A percentile compares a stretch with the other conserved stretches of the same genome.
phyloP scores from a whole-genome alignment of 2,888 invertebrate genomes.

The Conus canariensis region DNA sequence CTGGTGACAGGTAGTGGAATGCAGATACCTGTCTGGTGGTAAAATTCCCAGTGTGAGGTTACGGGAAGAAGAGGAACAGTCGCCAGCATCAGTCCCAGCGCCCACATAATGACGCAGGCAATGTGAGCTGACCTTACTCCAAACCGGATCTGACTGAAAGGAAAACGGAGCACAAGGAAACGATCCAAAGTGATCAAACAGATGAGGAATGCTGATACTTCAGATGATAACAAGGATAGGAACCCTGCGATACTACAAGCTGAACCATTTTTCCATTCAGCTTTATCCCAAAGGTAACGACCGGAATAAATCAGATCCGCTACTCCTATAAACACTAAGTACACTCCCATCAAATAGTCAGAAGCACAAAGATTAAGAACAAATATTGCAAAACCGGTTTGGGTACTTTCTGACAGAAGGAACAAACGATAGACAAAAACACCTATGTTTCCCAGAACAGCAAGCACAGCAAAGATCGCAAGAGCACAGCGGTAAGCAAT shows the following conservation, averaged over 20 bases:
- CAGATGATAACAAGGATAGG: conserved; percentile 40
- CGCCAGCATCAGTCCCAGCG: too few relatives aligned
- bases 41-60: too few relatives aligned
- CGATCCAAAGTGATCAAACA: conserved; percentile 44
- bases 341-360: conserved; percentile 32
- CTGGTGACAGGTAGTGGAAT: too few relatives aligned
- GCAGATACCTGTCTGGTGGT: too few relatives aligned
- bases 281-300: conserved; percentile 23
- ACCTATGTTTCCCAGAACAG: conserved; percentile 41
- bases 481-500: conserved; percentile 17
- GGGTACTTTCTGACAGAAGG: conserved; percentile 36
- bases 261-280: conserved; percentile 36
- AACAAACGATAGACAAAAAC: conserved; percentile 42
- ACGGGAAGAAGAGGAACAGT: too few relatives aligned
- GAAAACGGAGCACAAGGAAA: too few relatives aligned
- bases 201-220: conserved; percentile 42
- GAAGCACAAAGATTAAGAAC: neutral
- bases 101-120: too few relatives aligned
- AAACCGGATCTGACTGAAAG: too few relatives aligned
- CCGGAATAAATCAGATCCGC: conserved; percentile 43
- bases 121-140: too few relatives aligned
- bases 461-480: conserved; percentile 36
- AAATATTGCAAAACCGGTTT: conserved; percentile 31
- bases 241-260: conserved; percentile 42
- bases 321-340: conserved; percentile 43